phyloP scores from a whole-genome alignment of 2,888 invertebrate genomes.

The Harpalus rufipes region DNA sequence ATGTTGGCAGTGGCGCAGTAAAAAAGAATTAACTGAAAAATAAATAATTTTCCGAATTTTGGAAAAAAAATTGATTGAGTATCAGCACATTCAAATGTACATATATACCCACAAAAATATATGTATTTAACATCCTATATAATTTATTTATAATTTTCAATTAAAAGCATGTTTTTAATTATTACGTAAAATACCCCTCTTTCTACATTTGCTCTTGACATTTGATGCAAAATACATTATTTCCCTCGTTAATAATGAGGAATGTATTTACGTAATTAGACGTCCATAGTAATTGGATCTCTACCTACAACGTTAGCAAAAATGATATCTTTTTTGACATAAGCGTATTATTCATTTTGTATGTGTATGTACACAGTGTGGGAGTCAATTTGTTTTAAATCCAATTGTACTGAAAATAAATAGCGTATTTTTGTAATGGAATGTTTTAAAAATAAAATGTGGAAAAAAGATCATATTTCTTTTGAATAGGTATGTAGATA shows the following conservation, averaged over 20 bases:
- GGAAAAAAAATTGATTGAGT: no score
- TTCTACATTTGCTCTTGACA: not conserved
- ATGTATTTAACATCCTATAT: no score
- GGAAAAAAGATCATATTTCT: not conserved
- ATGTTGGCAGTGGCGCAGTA: no score
- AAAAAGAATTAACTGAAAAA: no score
- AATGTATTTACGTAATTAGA: not conserved
- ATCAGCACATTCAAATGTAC: no score
- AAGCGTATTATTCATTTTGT: not conserved
- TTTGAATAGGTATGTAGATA: no score
- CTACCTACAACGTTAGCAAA: not conserved
- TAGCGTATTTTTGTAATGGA: not conserved
- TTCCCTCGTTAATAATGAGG: not conserved
- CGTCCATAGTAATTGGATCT: not conserved
- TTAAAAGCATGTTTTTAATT: not conserved
- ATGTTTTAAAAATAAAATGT: not conserved
- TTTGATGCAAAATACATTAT: not conserved
- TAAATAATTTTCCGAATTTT: no score
- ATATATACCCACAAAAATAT: no score
- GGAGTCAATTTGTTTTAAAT: not conserved
- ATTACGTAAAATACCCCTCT: not conserved
- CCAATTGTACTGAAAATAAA: not conserved
- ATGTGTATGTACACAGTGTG: not conserved
- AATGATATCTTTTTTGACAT: not conserved
- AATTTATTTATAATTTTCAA: no score